phyloP scores from a whole-genome alignment of 2,113 vertebrate species.

The Salminus brasiliensis region DNA sequence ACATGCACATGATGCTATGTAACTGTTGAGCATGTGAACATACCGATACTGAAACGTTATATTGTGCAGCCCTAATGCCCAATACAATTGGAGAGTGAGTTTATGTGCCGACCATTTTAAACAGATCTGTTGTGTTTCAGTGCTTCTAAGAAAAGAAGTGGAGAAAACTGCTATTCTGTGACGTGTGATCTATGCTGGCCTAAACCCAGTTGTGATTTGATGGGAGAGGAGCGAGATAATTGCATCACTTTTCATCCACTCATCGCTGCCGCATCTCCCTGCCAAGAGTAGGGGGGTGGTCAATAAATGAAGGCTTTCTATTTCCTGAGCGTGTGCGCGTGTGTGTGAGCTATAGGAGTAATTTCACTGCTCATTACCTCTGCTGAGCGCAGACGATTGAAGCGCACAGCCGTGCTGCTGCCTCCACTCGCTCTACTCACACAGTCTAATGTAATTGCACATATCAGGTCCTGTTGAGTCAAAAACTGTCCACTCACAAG shows the following conservation, averaged over 20 bases:
- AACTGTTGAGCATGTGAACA: too few relatives aligned
- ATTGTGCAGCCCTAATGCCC: too few relatives aligned
- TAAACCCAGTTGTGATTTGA: neutral
- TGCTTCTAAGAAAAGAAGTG: neutral
- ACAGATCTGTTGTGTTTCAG: neutral
- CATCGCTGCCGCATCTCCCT: neutral
- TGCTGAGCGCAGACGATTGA: too few relatives aligned
- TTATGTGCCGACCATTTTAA: neutral
- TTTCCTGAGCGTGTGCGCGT: neutral
- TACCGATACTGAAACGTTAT: too few relatives aligned
- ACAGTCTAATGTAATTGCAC: neutral
- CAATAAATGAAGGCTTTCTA: slow-evolving; percentile 15
- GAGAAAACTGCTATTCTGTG: neutral
- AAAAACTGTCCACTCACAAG: neutral
- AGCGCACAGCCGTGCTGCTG: neutral
- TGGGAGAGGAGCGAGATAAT: neutral
- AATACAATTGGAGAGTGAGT: neutral
- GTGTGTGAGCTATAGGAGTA: neutral
- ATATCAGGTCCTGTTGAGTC: neutral
- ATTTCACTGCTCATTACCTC: slow-evolving; percentile 12
- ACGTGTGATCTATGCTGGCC: neutral
- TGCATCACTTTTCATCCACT: slow-evolving; percentile 7
- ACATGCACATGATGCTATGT: too few relatives aligned
- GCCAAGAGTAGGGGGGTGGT: neutral
- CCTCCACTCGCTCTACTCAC: neutral